phyloP scores from a whole-genome alignment of 2,888 invertebrate species.

The Clostera curtula region DNA sequence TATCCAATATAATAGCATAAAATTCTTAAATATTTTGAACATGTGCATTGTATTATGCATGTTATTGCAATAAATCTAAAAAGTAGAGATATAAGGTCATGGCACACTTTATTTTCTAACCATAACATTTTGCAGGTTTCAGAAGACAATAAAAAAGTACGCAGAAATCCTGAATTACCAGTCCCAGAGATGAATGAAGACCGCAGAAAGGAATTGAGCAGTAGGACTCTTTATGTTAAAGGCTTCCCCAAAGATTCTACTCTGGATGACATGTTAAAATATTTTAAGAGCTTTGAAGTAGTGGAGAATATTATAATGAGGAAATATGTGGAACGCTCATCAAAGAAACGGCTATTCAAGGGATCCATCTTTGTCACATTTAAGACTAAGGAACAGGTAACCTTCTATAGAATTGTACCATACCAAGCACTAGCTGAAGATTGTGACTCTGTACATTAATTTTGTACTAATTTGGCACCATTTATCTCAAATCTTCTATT shows the following conservation, averaged over 20 bases:
- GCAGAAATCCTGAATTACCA: conserved; percentile 82
- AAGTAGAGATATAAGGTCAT: no score
- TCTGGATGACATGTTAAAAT: conserved; percentile 83
- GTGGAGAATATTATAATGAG: conserved; percentile 81
- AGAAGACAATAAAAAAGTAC: conserved; percentile 81
- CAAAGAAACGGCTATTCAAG: conserved; percentile 83
- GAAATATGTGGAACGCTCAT: conserved; percentile 75
- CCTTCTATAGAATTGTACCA: no score
- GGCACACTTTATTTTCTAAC: background rate
- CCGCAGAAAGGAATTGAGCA: conserved; percentile 83
- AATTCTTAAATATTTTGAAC: no score
- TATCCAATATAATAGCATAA: no score
- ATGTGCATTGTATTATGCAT: no score
- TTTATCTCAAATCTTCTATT: no score
- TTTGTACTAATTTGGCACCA: no score
- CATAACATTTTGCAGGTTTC: conserved; percentile 69
- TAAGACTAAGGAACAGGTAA: conserved; percentile 80
- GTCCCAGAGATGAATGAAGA: conserved; percentile 91
- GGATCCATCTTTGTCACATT: conserved; percentile 96
- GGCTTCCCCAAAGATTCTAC: conserved; percentile 83
- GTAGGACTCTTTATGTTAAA: conserved; percentile 90
- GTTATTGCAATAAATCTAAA: no score
- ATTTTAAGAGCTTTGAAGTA: conserved; percentile 80
- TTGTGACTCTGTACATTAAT: no score
- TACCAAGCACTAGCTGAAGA: no score